Conservation (phyloP, 1,140 invertebrate genomes). For the Contarinia nasturtii region DNA sequence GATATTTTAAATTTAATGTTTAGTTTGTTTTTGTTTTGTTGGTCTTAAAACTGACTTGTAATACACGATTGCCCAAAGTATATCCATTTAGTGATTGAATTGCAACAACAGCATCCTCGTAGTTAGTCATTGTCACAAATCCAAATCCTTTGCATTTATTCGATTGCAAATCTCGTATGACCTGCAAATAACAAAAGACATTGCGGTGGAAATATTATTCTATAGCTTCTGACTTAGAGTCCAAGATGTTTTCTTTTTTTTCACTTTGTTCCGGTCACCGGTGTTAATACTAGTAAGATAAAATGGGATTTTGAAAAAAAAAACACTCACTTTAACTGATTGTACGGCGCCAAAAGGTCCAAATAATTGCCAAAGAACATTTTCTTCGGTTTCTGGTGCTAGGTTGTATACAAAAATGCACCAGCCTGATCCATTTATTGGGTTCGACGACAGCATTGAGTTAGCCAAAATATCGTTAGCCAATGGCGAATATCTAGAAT, state of each 20-base stretch:
- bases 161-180: slow-evolving; percentile 91
- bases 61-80: slow-evolving; percentile 87
- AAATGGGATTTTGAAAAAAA: neutral
- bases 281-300: no score
- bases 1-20: neutral
- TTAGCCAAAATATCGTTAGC: slow-evolving; percentile 80
- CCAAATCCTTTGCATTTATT: slow-evolving; percentile 99
- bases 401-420: slow-evolving; percentile 31
- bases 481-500: slow-evolving; percentile 71
- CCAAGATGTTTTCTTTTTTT: no score
- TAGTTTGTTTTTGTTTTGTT: slow-evolving; percentile 67
- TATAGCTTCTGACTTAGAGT: no score
- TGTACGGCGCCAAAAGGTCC: slow-evolving; percentile 98
- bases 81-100: slow-evolving; percentile 97
- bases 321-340: slow-evolving; percentile 61
- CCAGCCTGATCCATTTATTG: slow-evolving; percentile 41
- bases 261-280: no score
- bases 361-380: slow-evolving; percentile 96
- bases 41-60: slow-evolving; percentile 98
- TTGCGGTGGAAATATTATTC: no score
- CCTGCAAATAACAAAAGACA: slow-evolving; percentile 8
- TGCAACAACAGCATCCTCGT: slow-evolving; percentile 93
- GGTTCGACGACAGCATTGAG: slow-evolving; percentile 64
- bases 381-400: slow-evolving; percentile 95
- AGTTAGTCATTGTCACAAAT: slow-evolving; percentile 99